Conservation (phyloP, 2,888 invertebrate species). For the Plagodis dolabraria region DNA sequence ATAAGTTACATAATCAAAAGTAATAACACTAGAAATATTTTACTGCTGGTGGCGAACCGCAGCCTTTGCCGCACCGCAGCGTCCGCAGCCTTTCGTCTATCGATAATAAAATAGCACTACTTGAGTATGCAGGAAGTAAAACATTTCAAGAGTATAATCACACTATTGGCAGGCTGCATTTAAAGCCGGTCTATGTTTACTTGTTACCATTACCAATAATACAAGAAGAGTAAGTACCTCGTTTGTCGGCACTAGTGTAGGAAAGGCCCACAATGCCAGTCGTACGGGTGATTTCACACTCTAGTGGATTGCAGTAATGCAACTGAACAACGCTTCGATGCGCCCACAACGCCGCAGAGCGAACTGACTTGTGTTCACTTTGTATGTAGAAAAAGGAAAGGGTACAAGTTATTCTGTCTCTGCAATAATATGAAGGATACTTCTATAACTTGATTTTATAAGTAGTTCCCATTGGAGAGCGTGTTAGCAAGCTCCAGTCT, state of each 20-base stretch:
- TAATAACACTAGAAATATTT: no score
- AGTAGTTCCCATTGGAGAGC: no score
- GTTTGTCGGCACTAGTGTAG: constrained; percentile 66
- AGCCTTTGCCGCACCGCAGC: no score
- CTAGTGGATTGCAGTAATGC: constrained; percentile 62
- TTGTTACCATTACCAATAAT: constrained; percentile 37
- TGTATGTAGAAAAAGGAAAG: constrained; percentile 14
- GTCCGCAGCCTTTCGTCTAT: no score
- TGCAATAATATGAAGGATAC: no score
- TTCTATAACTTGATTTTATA: no score
- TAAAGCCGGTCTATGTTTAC: constrained; percentile 36
- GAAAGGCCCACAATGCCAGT: constrained; percentile 38
- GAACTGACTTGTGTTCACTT: constrained; percentile 34
- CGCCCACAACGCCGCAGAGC: constrained; percentile 51
- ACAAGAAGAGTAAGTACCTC: constrained; percentile 13
- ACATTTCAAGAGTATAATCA: constrained; percentile 57
- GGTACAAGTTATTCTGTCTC: background rate
- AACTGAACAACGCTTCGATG: constrained; percentile 56
- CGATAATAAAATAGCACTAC: background rate
- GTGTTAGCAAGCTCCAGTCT: no score
- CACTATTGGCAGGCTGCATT: constrained; percentile 45
- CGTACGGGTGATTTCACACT: constrained; percentile 75
- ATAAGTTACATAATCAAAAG: no score
- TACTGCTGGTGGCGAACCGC: no score
- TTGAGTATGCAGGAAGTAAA: constrained; percentile 30